These are phyloP conservation scores for Calliopsis andreniformis DNA, from an alignment of 1,140 invertebrate genomes.

Conservation along the genomic window DNA sequence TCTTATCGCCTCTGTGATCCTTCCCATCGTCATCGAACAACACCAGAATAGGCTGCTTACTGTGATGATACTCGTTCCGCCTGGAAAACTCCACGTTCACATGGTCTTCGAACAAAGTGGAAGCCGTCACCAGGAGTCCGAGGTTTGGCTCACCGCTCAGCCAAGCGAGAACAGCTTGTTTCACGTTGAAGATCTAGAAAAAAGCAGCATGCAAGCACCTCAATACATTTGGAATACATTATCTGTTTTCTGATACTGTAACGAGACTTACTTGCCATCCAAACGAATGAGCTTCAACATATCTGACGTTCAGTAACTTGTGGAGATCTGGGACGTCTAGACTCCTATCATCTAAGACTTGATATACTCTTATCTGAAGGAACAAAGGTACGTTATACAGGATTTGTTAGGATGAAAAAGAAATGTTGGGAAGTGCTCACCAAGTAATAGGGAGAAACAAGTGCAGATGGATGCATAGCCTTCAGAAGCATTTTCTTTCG, in stretches of 20 bases:
- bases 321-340: constrained; percentile 79
- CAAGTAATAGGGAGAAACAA: constrained; percentile 71
- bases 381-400: neutral
- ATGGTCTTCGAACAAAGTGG: constrained; percentile 67
- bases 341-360: constrained; percentile 80
- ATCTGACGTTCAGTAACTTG: constrained; percentile 80
- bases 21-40: constrained; percentile 72
- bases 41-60: constrained; percentile 76
- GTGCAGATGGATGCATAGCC: constrained; percentile 64
- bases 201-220: neutral
- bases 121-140: constrained; percentile 73
- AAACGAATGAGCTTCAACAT: constrained; percentile 81
- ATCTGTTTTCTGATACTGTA: too few species aligned
- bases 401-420: neutral
- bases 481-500: constrained; percentile 76
- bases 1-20: constrained; percentile 26
- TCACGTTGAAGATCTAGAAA: constrained; percentile 75
- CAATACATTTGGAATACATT: constrained; percentile 37
- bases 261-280: constrained; percentile 85
- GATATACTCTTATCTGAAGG: constrained; percentile 82
- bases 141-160: constrained; percentile 70
- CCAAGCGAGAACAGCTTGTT: constrained; percentile 73
- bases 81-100: constrained; percentile 69
- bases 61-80: constrained; percentile 62
- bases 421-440: constrained; percentile 46